phyloP scores from a whole-genome alignment of 2,888 invertebrate species.

The Noctua pronuba region DNA sequence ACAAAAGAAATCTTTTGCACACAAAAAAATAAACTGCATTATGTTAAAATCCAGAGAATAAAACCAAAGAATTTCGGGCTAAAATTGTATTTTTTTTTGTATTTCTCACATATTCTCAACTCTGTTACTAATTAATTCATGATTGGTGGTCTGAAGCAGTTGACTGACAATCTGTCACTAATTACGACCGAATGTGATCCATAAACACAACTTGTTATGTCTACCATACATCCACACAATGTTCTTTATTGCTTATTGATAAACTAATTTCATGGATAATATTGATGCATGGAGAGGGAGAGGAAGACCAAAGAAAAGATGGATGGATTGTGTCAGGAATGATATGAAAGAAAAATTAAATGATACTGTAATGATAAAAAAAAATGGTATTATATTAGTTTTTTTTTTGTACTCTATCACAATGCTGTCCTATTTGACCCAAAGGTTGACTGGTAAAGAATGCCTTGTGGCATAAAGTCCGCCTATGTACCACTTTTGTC shows the following conservation, averaged over 20 bases:
- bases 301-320: no score
- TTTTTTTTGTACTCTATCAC: no score
- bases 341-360: no score
- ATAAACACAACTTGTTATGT: conserved; percentile 34
- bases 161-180: conserved; percentile 57
- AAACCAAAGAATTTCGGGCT: background rate
- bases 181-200: conserved; percentile 33
- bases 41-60: background rate
- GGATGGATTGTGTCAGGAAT: no score
- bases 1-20: no score
- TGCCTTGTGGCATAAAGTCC: no score
- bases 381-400: no score
- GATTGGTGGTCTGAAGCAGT: conserved; percentile 46
- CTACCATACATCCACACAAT: conserved; percentile 18
- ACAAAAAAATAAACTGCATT: background rate
- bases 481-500: no score
- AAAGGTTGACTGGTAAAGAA: no score
- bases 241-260: conserved; percentile 24
- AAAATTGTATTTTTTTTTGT: conserved; percentile 1
- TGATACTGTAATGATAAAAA: no score
- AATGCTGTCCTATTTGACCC: no score
- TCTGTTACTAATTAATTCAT: conserved; percentile 29
- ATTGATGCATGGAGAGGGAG: no score
- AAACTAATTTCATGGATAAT: conserved; percentile 18
- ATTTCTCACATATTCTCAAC: background rate